phyloP scores from a whole-genome alignment of 1,140 invertebrate genomes.

The Mylabris phalerata region DNA sequence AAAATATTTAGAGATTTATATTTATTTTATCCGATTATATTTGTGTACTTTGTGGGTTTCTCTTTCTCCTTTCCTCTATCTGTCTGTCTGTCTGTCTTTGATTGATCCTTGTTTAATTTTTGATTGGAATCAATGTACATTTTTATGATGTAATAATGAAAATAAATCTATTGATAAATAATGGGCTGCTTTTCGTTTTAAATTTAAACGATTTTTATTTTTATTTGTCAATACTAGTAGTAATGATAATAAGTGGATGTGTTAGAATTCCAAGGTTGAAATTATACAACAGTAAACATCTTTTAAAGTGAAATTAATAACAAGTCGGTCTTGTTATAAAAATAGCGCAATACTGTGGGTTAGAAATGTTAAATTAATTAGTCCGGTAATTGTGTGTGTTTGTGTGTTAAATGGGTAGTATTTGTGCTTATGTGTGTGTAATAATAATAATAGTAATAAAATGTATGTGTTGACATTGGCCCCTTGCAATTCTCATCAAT shows the following conservation, averaged over 20 bases:
- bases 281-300: slow-evolving; percentile 10
- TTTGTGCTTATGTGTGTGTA: background rate
- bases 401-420: background rate
- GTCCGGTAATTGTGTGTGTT: slow-evolving; percentile 2
- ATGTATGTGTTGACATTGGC: slow-evolving; percentile 11
- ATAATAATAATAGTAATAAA: background rate
- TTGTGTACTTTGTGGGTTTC: background rate
- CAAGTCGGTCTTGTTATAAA: slow-evolving; percentile 9
- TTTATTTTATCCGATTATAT: background rate
- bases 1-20: background rate
- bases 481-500: slow-evolving; percentile 12
- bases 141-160: slow-evolving; percentile 1
- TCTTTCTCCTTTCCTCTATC: background rate
- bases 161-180: background rate
- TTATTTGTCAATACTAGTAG: too few species aligned
- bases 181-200: too few species aligned
- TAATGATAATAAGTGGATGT: background rate
- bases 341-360: slow-evolving; percentile 12
- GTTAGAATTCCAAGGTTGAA: slow-evolving; percentile 12
- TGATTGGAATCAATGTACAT: background rate
- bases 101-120: background rate
- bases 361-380: slow-evolving; percentile 12
- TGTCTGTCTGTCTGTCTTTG: background rate
- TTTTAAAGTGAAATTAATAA: slow-evolving; percentile 3
- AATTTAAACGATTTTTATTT: too few species aligned